These are phyloP conservation scores for Copidosoma aretas DNA, from an alignment of 2,888 invertebrate genomes.

Conservation along the genomic window DNA sequence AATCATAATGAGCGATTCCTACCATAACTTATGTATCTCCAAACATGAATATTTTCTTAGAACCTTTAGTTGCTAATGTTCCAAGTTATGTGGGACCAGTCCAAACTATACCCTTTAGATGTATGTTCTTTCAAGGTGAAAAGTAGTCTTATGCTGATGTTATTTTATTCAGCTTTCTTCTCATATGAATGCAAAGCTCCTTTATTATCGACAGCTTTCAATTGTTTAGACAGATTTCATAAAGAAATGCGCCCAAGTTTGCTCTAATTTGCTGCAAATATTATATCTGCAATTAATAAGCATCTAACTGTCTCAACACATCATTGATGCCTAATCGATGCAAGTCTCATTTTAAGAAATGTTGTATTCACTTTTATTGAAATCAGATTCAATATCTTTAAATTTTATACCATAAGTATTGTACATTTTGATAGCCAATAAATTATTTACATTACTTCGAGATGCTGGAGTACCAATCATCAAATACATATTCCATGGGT, in stretches of 20 bases:
- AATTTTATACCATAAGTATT: constrained; percentile 71
- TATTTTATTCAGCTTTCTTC: constrained; percentile 65
- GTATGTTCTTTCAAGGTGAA: constrained; percentile 92
- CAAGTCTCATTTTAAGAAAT: constrained; percentile 75
- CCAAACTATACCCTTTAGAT: constrained; percentile 92
- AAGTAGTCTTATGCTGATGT: constrained; percentile 70
- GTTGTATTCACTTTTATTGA: constrained; percentile 68
- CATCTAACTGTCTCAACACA: constrained; percentile 91
- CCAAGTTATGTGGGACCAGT: constrained; percentile 88
- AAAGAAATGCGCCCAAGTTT: constrained; percentile 91
- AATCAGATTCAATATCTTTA: constrained; percentile 40
- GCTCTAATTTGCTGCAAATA: constrained; percentile 93
- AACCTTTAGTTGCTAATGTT: constrained; percentile 93
- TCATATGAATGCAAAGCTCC: constrained; percentile 70
- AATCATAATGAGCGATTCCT: constrained; percentile 66
- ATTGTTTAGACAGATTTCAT: constrained; percentile 85
- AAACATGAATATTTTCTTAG: constrained; percentile 92
- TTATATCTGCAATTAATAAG: constrained; percentile 69
- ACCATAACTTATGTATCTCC: constrained; percentile 79
- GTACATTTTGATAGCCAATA: constrained; percentile 69
- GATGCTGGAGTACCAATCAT: constrained; percentile 93
- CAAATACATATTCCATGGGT: constrained; percentile 78
- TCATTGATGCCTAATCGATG: constrained; percentile 87
- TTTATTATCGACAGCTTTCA: constrained; percentile 81
- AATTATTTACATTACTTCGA: constrained; percentile 78